Conservation (phyloP, 2,797 vertebrate genomes). For the Ptychadena robeensis region DNA sequence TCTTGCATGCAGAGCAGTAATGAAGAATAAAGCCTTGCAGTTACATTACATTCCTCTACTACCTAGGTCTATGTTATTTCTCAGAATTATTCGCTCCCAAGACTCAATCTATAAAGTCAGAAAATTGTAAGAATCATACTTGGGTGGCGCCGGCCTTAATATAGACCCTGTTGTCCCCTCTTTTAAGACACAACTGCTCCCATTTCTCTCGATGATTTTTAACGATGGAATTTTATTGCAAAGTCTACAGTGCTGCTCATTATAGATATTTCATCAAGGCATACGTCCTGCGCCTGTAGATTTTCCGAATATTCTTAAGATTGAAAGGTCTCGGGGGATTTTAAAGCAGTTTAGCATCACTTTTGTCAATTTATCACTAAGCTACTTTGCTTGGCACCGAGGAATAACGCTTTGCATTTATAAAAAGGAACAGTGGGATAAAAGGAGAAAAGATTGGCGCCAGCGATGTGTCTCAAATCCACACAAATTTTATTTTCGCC, state of each 20-base stretch:
- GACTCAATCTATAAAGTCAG: too few species aligned
- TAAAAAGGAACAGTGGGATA: not conserved
- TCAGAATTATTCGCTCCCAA: too few species aligned
- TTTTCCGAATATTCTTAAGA: not conserved
- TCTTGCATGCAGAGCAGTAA: too few species aligned
- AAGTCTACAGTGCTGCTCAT: not conserved
- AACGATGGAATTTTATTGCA: not conserved
- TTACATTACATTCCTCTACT: too few species aligned
- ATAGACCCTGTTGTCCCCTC: too few species aligned
- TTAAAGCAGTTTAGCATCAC: constrained; percentile 29
- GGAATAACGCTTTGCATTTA: constrained; percentile 36
- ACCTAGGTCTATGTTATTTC: too few species aligned
- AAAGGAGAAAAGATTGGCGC: not conserved
- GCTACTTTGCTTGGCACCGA: constrained; percentile 32
- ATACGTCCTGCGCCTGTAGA: not conserved
- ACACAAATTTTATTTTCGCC: not conserved
- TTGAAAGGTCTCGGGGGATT: constrained; percentile 17
- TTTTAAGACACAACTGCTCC: too few species aligned
- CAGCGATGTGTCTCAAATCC: constrained; percentile 26
- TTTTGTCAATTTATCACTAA: constrained; percentile 38
- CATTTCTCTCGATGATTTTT: not conserved
- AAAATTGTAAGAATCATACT: too few species aligned
- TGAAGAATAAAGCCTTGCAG: too few species aligned
- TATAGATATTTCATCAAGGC: not conserved
- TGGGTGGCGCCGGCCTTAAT: too few species aligned